Evolutionary conservation across 2,888 invertebrate genomes (phyloP), one percentile per base, ranked within the genome.

Genomic region (Spodoptera picta): DNA sequence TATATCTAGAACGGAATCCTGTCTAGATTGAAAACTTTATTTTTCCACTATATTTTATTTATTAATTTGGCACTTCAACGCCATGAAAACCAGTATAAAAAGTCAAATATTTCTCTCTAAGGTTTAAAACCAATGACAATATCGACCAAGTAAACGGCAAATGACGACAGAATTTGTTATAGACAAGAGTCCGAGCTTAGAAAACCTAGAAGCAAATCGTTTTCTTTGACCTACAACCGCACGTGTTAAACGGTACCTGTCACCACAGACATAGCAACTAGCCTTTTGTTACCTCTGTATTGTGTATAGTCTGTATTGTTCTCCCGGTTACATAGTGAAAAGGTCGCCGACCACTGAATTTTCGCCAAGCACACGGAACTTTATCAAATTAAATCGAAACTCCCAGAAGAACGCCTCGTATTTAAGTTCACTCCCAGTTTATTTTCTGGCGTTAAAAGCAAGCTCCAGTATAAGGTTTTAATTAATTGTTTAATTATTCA

Each of bases 401-500:
- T 73, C 60, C 11, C 23, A 14, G 61, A 73, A 72, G 59, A 57
- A 48, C 46, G 46, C 49, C 60, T 44, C 56, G 62, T 58, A 62
- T 52, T 65, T 65, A 55, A 52, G 52, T 59, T 45, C 9, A 61
- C 42, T 41, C 19, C 24, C 24, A 62, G 58, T 56, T 71, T 61
- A 69, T 69, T 53, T 69, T 71, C 75, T 59, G 36, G 41, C 19
- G 45, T 46, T 73, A 53, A 53, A 66, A 53, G n/a, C 42, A 23
- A 49, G 62, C 57, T 70, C 61, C 60, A 61, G 61, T 58, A 55
- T 61, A 41, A 58, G 4, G 2, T 54, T 47, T 45, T 70, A 73
- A 70, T 74, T 46, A 74, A 70, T 68, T 61, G 61, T 60, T 68
- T 74, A 52, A 61, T 61, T 70, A 74, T 69, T 51, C 4, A 67